Conservation (phyloP, 1,140 invertebrate genomes). For the Drosophila teissieri region DNA sequence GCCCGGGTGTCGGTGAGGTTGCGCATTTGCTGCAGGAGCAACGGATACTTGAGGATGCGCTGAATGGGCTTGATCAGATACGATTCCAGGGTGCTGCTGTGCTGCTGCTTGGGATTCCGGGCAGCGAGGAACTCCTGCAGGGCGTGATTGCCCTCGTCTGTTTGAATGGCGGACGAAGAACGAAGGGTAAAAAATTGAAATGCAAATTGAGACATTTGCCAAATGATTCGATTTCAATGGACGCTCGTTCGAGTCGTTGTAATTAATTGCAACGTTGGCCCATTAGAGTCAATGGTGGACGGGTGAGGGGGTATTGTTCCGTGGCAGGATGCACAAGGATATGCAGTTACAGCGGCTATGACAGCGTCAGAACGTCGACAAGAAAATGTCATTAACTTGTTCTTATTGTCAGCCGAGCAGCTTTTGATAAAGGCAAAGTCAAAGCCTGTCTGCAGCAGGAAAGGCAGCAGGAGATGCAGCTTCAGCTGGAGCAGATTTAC, state of each 20-base stretch:
- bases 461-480: constrained; percentile 9
- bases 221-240: constrained; percentile 80
- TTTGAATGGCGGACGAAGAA: constrained; percentile 1
- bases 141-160: constrained; percentile 97
- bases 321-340: constrained; percentile 34
- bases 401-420: constrained; percentile 74
- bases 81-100: constrained; percentile 98
- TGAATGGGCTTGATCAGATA: constrained; percentile 99
- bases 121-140: constrained; percentile 97
- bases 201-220: constrained; percentile 74
- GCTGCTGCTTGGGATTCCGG: constrained; percentile 97
- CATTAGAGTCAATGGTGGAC: constrained; percentile 15
- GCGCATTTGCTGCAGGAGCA: constrained; percentile 97
- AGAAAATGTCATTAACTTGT: constrained; percentile 83
- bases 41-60: constrained; percentile 98
- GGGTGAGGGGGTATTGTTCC: background rate
- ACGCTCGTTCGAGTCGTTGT: constrained; percentile 53
- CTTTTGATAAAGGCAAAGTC: constrained; percentile 78
- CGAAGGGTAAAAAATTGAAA: constrained; percentile 34
- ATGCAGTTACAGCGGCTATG: constrained; percentile 60
- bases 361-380: constrained; percentile 60
- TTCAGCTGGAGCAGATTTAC: constrained; percentile 58
- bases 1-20: constrained; percentile 96
- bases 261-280: constrained; percentile 74
- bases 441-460: constrained; percentile 68